phyloP scores from a whole-genome alignment of 2,888 invertebrate species.

The Tachystola acroxantha region DNA sequence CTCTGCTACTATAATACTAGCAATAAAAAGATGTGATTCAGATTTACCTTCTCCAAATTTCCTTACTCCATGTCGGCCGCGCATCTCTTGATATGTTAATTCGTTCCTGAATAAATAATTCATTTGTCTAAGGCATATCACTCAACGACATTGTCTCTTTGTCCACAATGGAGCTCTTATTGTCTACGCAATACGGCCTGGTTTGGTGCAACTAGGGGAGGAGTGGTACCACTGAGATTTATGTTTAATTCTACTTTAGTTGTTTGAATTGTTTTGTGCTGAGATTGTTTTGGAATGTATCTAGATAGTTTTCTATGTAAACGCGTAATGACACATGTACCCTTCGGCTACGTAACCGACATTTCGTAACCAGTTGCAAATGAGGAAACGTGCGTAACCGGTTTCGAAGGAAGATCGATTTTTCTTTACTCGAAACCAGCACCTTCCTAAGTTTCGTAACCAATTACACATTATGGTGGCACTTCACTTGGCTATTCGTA shows the following conservation, averaged over 20 bases:
- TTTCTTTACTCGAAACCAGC: no score
- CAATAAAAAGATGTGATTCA: no score
- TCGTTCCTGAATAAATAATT: conserved; percentile 73
- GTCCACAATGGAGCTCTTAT: conserved; percentile 21
- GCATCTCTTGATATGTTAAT: conserved; percentile 70
- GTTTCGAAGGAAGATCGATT: no score
- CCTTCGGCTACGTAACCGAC: no score
- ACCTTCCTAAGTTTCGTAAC: no score
- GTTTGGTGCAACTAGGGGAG: conserved; percentile 16
- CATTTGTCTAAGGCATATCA: conserved; percentile 66
- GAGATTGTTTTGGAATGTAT: conserved; percentile 3
- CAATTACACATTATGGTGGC: no score
- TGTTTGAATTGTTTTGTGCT: conserved; percentile 2
- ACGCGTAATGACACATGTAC: no score
- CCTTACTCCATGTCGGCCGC: neutral
- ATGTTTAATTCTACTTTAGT: conserved; percentile 10
- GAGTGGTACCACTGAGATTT: conserved; percentile 8
- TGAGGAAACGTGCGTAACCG: no score
- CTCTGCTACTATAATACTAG: no score
- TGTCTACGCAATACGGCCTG: conserved; percentile 22
- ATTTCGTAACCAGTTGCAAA: no score
- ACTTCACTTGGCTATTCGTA: no score
- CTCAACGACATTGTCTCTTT: conserved; percentile 50
- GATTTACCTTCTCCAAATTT: no score
- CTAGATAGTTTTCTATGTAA: neutral